Evolutionary conservation across 92 coral and sea anemone species (phyloP), one percentile per base, ranked within the genome.

Genomic region (Micromussa lordhowensis): DNA sequence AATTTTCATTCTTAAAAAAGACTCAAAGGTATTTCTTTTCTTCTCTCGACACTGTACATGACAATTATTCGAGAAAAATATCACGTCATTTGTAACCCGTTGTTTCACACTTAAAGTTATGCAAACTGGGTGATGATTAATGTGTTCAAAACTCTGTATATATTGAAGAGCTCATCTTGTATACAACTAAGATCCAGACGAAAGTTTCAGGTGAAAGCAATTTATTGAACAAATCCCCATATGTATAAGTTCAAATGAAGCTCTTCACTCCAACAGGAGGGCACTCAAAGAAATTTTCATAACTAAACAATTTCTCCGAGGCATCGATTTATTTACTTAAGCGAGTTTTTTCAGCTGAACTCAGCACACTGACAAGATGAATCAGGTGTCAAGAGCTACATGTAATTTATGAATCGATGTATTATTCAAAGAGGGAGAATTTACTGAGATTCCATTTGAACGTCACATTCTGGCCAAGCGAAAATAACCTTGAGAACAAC

Each of bases 61-160:
- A 22, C 55, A 35, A 36, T 36, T 63, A 81, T 63, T 11, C 55
- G n/a, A 64, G 24, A 58, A 51, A 78, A 28, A 78, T 22, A 59
- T 4, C 15, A 29, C n/a, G 51, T 35, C 5, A 9, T 66, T 82
- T 82, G 18, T 68, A 82, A 17, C 35, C 68, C 18, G 81, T 35
- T 76, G 77, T 28, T 66, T 61, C 71, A 18, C 26, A 36, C 59
- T 40, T n/a, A 35, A 40, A 40, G 22, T 36, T 12, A 54, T 10
- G 59, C 18, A 66, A 81, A 66, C 34, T 63, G 21, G 21, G 66
- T 3, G 66, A 71, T 31, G 66, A 71, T 31, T 34, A 8, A 18
- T 71, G 59, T 30, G 48, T 71, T 19, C 31, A 70, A 49, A 68
- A 68, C 86, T 18, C 21, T 68, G 66, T 82, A 82, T 58, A 82